These are phyloP conservation scores for Lineus longissimus DNA, from an alignment of 1,140 invertebrate genomes.

Conservation along the genomic window DNA sequence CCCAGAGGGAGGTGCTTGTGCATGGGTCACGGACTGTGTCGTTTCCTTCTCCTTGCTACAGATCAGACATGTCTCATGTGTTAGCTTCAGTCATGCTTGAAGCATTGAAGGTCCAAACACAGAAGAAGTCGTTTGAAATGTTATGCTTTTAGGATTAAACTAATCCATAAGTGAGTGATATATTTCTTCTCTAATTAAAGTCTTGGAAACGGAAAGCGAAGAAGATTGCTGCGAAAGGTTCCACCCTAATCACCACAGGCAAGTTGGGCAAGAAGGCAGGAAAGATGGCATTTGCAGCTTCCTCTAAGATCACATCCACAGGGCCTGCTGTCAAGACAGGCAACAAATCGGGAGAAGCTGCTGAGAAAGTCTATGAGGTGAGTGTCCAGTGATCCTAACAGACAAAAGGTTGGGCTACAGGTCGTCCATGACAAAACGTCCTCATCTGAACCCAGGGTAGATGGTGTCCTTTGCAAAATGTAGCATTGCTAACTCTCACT, in stretches of 20 bases:
- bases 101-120: too few relatives aligned
- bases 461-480: too few relatives aligned
- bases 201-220: constrained; percentile 75
- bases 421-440: too few relatives aligned
- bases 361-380: not conserved
- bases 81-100: too few relatives aligned
- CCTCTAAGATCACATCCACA: constrained; percentile 8
- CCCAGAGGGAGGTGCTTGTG: too few relatives aligned
- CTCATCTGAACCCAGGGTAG: too few relatives aligned
- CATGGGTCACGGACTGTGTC: too few relatives aligned
- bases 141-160: not conserved
- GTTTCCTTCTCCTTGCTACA: too few relatives aligned
- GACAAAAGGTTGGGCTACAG: not conserved
- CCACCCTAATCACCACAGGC: constrained; percentile 53
- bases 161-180: not conserved
- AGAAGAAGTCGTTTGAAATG: too few relatives aligned
- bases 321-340: constrained; percentile 41
- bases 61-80: too few relatives aligned
- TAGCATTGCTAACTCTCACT: too few relatives aligned
- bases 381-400: constrained; percentile 3
- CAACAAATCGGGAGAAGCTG: constrained; percentile 48
- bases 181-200: constrained; percentile 47
- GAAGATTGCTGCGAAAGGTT: constrained; percentile 61
- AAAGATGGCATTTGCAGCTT: constrained; percentile 10
- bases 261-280: constrained; percentile 32